A percentile compares a stretch with the other conserved stretches of the same genome.
Evolutionary conservation across 2,888 invertebrate genomes (phyloP).

Genomic region (Drosophila kokeensis): DNA sequence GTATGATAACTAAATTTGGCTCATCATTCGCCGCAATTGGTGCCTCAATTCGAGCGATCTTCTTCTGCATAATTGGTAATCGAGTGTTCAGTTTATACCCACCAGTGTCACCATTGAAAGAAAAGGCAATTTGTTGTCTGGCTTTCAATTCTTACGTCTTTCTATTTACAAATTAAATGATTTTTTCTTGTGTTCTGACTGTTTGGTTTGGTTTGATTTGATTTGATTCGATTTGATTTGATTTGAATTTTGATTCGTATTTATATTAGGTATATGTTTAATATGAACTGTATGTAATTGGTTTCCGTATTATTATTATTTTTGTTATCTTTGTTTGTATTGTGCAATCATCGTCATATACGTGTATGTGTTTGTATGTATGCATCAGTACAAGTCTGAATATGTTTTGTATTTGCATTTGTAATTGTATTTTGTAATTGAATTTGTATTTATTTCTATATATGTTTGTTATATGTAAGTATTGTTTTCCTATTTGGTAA

Average conservation of each 20-base stretch:
- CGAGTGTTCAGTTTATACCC: conserved; percentile 9
- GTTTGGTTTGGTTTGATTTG: conserved; percentile 24
- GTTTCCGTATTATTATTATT: conserved; percentile 14
- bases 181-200: conserved; percentile 31
- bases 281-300: conserved; percentile 39
- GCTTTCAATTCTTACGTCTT: conserved; percentile 69
- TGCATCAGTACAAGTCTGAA: conserved; percentile 30
- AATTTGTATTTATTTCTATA: conserved; percentile 34
- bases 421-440: conserved; percentile 35
- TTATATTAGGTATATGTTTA: conserved; percentile 26
- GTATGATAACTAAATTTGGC: not conserved
- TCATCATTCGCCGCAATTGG: not conserved
- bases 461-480: conserved; percentile 27
- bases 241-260: conserved; percentile 25
- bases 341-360: conserved; percentile 29
- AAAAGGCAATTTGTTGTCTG: conserved; percentile 34
- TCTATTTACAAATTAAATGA: conserved; percentile 60
- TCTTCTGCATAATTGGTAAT: not conserved
- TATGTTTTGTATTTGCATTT: conserved; percentile 15
- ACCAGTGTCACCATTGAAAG: conserved; percentile 11
- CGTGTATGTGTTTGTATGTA: conserved; percentile 24
- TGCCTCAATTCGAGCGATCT: not conserved
- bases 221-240: conserved; percentile 16
- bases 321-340: conserved; percentile 15
- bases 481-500: conserved; percentile 37